Conservation (phyloP, 2,113 vertebrate genomes). For the Eptesicus fuscus region DNA sequence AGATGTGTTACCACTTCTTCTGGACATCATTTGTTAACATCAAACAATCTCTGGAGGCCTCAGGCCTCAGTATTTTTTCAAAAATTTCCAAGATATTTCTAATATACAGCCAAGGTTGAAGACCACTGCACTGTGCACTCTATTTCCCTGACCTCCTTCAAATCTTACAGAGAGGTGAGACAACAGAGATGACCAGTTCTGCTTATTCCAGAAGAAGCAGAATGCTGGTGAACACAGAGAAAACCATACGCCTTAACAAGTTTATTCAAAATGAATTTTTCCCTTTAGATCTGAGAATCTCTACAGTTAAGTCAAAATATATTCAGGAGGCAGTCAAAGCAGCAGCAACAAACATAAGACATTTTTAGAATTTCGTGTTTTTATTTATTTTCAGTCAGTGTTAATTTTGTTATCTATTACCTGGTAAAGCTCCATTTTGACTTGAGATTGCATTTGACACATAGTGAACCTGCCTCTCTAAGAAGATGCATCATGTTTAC, state of each 20-base stretch:
- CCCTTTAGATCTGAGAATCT: not conserved
- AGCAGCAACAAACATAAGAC: not conserved
- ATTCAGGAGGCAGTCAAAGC: not conserved
- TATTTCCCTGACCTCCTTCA: not conserved
- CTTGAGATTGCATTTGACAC: not conserved
- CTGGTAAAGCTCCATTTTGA: not conserved
- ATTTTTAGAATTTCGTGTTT: not conserved
- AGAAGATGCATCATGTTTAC: not conserved
- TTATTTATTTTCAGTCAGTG: not conserved
- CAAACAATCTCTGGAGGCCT: not conserved
- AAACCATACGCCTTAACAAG: not conserved
- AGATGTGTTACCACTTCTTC: not conserved
- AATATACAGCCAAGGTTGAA: not conserved
- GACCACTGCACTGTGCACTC: not conserved
- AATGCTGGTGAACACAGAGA: not conserved
- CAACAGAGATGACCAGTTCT: not conserved
- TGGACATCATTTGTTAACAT: not conserved
- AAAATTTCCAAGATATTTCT: not conserved
- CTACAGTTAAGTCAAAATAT: not conserved
- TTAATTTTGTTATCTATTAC: not conserved
- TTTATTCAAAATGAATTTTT: conserved; percentile 1
- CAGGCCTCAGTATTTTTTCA: not conserved
- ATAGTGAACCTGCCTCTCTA: not conserved
- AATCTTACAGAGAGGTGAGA: not conserved
- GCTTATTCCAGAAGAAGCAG: not conserved